These are phyloP conservation scores for Hermodice carunculata DNA, from an alignment of 2,888 invertebrate species.

Conservation along the genomic window DNA sequence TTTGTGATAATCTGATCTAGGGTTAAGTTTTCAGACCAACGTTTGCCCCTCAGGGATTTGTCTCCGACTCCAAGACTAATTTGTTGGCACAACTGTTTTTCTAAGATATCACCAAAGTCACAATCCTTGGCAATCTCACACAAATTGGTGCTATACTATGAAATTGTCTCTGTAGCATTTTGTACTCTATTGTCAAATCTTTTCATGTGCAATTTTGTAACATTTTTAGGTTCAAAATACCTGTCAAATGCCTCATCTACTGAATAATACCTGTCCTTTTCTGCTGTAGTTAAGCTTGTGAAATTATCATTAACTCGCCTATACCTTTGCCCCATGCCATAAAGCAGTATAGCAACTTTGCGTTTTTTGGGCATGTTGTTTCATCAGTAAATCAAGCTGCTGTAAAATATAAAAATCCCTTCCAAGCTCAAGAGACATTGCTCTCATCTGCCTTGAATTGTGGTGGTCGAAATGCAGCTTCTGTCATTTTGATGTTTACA, in stretches of 20 bases:
- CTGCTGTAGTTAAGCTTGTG: background rate
- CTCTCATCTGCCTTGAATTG: no score
- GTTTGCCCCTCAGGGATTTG: no score
- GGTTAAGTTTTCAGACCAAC: background rate
- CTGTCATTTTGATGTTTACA: no score
- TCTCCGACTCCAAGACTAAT: background rate
- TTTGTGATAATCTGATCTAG: background rate
- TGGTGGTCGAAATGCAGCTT: no score
- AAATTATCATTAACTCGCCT: background rate
- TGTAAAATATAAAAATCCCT: no score
- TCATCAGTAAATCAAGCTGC: no score
- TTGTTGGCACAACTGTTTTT: background rate
- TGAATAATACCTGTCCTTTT: background rate
- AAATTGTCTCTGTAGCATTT: background rate
- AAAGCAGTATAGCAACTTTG: background rate
- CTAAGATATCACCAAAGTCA: background rate
- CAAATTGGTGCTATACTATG: background rate
- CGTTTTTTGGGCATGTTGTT: no score
- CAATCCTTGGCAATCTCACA: background rate
- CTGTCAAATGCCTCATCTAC: background rate
- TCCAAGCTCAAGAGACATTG: no score
- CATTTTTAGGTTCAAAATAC: background rate
- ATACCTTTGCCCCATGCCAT: background rate
- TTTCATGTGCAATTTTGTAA: background rate
- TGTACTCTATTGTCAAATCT: background rate